These are phyloP conservation scores for Polietes domitor DNA, from an alignment of 2,888 invertebrate species.

Conservation along the genomic window DNA sequence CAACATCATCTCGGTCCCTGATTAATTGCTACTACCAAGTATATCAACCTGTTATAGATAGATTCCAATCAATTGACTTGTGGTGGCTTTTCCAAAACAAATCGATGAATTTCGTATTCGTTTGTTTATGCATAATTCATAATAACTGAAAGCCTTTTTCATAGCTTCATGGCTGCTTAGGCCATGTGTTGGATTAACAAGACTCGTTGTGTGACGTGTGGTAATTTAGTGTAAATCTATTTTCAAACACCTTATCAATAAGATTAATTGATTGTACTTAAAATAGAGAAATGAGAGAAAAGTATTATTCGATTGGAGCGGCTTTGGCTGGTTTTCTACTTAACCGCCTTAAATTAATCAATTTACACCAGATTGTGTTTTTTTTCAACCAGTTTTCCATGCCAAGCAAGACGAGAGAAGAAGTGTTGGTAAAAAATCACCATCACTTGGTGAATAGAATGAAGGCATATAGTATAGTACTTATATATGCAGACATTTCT, in stretches of 20 bases:
- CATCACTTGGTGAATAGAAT: constrained; percentile 1
- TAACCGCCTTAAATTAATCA: constrained; percentile 59
- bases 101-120: not conserved
- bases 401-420: not conserved
- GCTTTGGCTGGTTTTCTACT: not conserved
- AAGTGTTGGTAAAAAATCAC: constrained; percentile 11
- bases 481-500: constrained; percentile 39
- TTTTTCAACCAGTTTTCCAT: constrained; percentile 51
- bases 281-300: constrained; percentile 24
- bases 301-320: constrained; percentile 14
- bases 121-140: not conserved
- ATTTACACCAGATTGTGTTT: no score
- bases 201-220: not conserved
- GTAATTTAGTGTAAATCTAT: constrained; percentile 32
- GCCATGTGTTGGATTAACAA: not conserved
- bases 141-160: not conserved
- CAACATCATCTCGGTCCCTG: no score
- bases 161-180: not conserved
- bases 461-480: not conserved
- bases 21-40: not conserved
- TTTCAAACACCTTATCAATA: constrained; percentile 45
- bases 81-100: not conserved
- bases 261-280: constrained; percentile 53
- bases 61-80: not conserved
- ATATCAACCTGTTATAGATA: not conserved